Evolutionary conservation across 2,888 invertebrate species (phyloP).

Genomic region (Linyphia triangularis): DNA sequence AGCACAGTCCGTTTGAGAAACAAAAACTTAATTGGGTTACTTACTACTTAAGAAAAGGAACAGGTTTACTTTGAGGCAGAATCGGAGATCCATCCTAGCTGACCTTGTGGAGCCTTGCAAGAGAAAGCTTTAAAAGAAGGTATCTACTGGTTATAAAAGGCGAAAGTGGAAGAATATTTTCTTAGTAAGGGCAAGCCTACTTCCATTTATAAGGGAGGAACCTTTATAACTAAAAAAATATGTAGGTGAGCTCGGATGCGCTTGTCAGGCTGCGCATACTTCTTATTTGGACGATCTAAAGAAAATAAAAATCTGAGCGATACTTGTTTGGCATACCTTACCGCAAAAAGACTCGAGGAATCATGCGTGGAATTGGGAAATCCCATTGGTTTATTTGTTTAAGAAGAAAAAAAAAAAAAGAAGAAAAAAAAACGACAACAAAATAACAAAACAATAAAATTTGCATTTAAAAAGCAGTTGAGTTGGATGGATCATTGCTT

Average conservation of each 20-base stretch:
- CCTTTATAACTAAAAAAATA: constrained; percentile 17
- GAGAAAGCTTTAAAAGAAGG: constrained; percentile 6
- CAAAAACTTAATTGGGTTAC: constrained; percentile 51
- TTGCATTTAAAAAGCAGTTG: neutral
- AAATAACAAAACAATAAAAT: neutral
- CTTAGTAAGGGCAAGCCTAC: constrained; percentile 32
- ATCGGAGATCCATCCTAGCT: constrained; percentile 42
- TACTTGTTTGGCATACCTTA: constrained; percentile 42
- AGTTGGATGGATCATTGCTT: neutral
- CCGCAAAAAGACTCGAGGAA: neutral
- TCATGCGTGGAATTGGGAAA: neutral
- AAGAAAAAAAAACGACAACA: too few species aligned
- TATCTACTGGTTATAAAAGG: constrained; percentile 28
- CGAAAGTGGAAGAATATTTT: constrained; percentile 49
- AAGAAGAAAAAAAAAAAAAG: neutral
- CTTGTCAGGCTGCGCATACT: constrained; percentile 51
- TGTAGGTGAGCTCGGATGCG: constrained; percentile 69
- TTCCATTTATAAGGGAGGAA: constrained; percentile 32
- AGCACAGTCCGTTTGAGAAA: constrained; percentile 11
- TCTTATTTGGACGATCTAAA: constrained; percentile 14
- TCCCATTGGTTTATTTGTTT: neutral
- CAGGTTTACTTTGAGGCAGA: constrained; percentile 63
- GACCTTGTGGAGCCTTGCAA: constrained; percentile 39
- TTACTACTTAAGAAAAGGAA: constrained; percentile 65
- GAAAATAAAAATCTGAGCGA: constrained; percentile 6